Conservation (phyloP, 2,888 invertebrate species). For the Sarcophaga subvicina region DNA sequence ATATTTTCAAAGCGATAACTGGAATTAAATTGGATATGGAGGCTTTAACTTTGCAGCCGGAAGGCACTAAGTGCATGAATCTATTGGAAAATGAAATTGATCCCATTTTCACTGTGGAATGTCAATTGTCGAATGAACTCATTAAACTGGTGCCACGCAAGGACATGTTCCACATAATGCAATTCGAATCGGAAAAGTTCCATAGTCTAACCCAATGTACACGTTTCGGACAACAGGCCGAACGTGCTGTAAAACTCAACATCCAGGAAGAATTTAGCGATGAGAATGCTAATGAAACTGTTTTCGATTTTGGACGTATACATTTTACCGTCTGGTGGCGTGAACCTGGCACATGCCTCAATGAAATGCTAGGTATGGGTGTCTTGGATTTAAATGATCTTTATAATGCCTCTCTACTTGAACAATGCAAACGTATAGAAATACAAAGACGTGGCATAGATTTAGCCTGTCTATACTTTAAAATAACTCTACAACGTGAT, state of each 20-base stretch:
- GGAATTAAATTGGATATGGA: slow-evolving; percentile 77
- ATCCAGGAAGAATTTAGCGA: slow-evolving; percentile 41
- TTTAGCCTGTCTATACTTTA: slow-evolving; percentile 77
- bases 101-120: slow-evolving; percentile 78
- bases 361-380: slow-evolving; percentile 78
- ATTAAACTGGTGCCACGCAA: slow-evolving; percentile 74
- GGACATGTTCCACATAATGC: slow-evolving; percentile 78
- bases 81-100: slow-evolving; percentile 76
- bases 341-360: slow-evolving; percentile 78
- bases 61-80: slow-evolving; percentile 78
- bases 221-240: slow-evolving; percentile 76
- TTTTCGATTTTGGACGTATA: slow-evolving; percentile 73
- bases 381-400: slow-evolving; percentile 74
- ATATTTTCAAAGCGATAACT: slow-evolving; percentile 74
- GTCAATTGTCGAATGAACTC: slow-evolving; percentile 76
- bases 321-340: slow-evolving; percentile 79
- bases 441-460: slow-evolving; percentile 75
- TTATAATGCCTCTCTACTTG: slow-evolving; percentile 76
- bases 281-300: slow-evolving; percentile 57
- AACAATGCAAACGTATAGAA: slow-evolving; percentile 78
- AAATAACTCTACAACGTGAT: slow-evolving; percentile 74
- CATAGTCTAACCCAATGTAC: slow-evolving; percentile 79
- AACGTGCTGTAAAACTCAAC: slow-evolving; percentile 73
- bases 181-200: slow-evolving; percentile 79
- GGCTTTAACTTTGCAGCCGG: slow-evolving; percentile 77